phyloP scores from a whole-genome alignment of 2,113 vertebrate species.

The Leuciscus idus region DNA sequence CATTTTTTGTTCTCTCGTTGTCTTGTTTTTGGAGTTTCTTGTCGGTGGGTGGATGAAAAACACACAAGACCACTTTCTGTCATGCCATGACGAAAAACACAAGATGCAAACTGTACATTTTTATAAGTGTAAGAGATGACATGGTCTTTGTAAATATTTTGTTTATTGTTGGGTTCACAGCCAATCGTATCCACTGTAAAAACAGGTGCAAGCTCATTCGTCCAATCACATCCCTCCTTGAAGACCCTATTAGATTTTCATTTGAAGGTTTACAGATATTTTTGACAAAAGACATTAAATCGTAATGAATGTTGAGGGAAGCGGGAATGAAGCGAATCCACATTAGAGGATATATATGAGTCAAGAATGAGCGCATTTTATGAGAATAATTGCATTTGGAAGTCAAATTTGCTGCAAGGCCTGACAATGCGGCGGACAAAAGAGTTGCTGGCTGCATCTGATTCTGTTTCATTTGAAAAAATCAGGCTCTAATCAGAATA shows the following conservation, averaged over 20 bases:
- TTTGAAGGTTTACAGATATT: constrained; percentile 50
- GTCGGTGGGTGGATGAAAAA: constrained; percentile 19
- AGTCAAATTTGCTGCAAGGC: constrained; percentile 28
- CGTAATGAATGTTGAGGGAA: constrained; percentile 38
- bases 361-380: constrained; percentile 22
- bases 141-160: constrained; percentile 83
- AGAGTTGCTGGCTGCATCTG: constrained; percentile 15
- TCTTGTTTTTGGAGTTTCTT: constrained; percentile 39
- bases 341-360: constrained; percentile 12
- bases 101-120: constrained; percentile 77
- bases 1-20: constrained; percentile 21
- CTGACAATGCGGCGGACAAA: constrained; percentile 1
- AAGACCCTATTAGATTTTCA: constrained; percentile 60
- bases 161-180: constrained; percentile 78
- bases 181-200: constrained; percentile 72
- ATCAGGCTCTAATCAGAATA: constrained; percentile 8
- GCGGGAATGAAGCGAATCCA: constrained; percentile 2
- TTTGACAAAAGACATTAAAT: constrained; percentile 15
- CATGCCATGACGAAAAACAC: constrained; percentile 62
- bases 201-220: constrained; percentile 77
- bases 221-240: constrained; percentile 55
- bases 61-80: constrained; percentile 66
- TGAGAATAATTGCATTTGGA: constrained; percentile 29
- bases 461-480: constrained; percentile 14
- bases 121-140: constrained; percentile 76